Conservation (phyloP, 2,113 vertebrate genomes). For the Clinocottus analis region DNA sequence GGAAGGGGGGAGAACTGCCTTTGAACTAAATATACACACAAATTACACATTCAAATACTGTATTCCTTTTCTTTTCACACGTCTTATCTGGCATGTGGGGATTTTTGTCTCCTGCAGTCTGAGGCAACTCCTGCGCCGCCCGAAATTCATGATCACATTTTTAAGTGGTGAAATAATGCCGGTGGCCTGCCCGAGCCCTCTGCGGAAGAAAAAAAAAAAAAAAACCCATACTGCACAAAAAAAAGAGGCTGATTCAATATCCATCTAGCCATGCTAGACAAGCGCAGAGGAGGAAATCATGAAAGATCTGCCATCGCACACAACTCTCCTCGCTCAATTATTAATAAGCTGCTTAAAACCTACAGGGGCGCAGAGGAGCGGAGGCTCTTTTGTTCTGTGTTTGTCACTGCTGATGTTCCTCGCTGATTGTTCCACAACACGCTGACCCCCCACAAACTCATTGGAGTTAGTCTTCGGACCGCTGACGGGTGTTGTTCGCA, state of each 20-base stretch:
- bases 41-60: slow-evolving; percentile 1
- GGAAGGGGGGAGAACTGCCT: neutral
- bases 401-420: slow-evolving; percentile 35
- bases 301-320: slow-evolving; percentile 53
- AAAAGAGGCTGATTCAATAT: slow-evolving; percentile 17
- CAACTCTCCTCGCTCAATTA: slow-evolving; percentile 60
- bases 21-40: slow-evolving; percentile 22
- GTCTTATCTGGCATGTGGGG: slow-evolving; percentile 7
- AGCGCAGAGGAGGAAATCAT: slow-evolving; percentile 46
- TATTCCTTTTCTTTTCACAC: slow-evolving; percentile 7
- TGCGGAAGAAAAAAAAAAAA: neutral
- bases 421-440: slow-evolving; percentile 7
- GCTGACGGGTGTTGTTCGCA: neutral
- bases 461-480: neutral
- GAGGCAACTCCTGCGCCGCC: neutral
- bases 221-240: neutral
- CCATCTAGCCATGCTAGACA: slow-evolving; percentile 44
- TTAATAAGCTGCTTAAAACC: slow-evolving; percentile 67
- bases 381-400: slow-evolving; percentile 26
- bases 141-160: slow-evolving; percentile 24
- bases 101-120: neutral
- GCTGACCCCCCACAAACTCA: neutral
- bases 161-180: slow-evolving; percentile 22
- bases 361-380: slow-evolving; percentile 35
- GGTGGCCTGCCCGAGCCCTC: neutral